Base-by-base conservation (phyloP, 2,113 vertebrate genomes). In the Crotophaga sulcirostris region DNA sequence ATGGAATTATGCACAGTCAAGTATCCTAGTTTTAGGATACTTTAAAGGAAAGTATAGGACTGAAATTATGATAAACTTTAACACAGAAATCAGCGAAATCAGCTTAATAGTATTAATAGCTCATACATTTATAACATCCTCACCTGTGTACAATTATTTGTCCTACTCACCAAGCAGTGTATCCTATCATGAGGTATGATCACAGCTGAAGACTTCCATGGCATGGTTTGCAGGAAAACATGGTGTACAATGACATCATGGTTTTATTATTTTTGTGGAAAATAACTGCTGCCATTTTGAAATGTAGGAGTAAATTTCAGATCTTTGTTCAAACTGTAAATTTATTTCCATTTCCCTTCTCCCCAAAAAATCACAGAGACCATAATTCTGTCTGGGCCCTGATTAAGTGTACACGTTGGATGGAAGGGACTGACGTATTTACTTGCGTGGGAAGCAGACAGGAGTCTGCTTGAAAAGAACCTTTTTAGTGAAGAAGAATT, bases 381-480 rank as follows among this genome's bases (percentile, higher is more conserved):
- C 62, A 16, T 68, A 78, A 82, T 49, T 85, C 36, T 68, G 13
- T 49, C 81, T 84, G 49, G 14, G 8, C 9, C 33, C 16, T 24
- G 11, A 69, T 58, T 87, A 64, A 1, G 0, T 16, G 19, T 34
- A 21, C n/a, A 33, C 13, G 28, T 3, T 38, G 24, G 16, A 23
- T 69, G 16, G 20, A 75, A 87, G 18, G 1, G 1, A 84, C 29
- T 82, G 84, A 54, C 0, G 0, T 51, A 69, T 2, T 2, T 45
- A 31, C 33, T 54, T 94, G n/a, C 1, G 0, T 59, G 38, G 69
- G 34, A 82, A 93, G 33, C 7, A 70, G 87, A 62, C 0, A 2
- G 29, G 7, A 79, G 7, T 73, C 62, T 76, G 51, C 13, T 76
- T 76, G 28, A 60, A 84, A 95, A 70, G 1, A 70, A 12, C 15